A percentile compares a stretch with the other conserved stretches of the same genome.
Conservation (phyloP, 2,888 invertebrate genomes). For the Drosophila anomelani region DNA sequence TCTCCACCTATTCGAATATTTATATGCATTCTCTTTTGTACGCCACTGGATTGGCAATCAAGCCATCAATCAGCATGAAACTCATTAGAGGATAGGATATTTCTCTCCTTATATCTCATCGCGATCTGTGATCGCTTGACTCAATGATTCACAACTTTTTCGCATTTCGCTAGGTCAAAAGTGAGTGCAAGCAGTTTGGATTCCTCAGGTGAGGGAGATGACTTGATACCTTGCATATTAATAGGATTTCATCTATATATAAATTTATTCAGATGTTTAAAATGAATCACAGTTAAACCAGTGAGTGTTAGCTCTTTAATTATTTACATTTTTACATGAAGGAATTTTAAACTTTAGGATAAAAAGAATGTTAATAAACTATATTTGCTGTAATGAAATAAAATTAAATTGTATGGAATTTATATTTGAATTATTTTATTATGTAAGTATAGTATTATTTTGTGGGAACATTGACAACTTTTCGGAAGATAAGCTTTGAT, state of each 20-base stretch:
- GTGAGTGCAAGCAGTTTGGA: conserved; percentile 54
- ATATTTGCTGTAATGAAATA: neutral
- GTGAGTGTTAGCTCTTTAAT: too few relatives aligned
- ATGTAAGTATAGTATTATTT: neutral
- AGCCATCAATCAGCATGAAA: conserved; percentile 65
- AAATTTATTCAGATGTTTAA: neutral
- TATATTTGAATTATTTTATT: too few relatives aligned
- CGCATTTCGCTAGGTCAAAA: conserved; percentile 71
- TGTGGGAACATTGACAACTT: neutral
- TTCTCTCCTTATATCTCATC: conserved; percentile 33
- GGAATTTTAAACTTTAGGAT: neutral
- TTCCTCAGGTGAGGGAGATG: conserved; percentile 35
- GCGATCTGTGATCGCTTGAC: conserved; percentile 35
- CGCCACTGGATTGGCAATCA: conserved; percentile 55
- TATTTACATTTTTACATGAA: neutral
- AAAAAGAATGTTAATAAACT: neutral
- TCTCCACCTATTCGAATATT: conserved; percentile 22
- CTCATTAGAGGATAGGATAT: conserved; percentile 36
- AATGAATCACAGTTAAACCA: neutral
- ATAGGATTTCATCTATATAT: neutral
- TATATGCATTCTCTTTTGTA: conserved; percentile 37
- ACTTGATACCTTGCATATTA: conserved; percentile 3
- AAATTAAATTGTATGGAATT: neutral
- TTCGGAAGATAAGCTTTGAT: neutral
- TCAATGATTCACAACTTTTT: conserved; percentile 62